Evolutionary conservation across 23 tunicate species (phyloP).

Genomic region (Ascidia mentula): DNA sequence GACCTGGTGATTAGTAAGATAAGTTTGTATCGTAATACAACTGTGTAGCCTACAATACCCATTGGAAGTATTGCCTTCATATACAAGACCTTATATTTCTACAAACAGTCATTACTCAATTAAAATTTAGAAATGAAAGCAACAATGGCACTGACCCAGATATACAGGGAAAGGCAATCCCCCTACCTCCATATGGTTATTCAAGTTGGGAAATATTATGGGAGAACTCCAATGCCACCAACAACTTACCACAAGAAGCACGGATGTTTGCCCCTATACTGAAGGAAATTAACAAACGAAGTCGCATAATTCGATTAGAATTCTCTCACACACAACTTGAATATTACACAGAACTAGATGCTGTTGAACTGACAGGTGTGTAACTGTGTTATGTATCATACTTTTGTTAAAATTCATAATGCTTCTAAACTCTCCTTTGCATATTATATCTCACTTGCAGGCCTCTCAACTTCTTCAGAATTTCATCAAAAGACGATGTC

Average conservation of each 20-base stretch:
- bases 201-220: constrained; percentile 66
- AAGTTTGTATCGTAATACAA: too few species aligned
- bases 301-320: constrained; percentile 76
- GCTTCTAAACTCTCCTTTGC: too few species aligned
- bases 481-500: neutral
- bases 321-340: constrained; percentile 70
- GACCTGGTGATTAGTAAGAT: too few species aligned
- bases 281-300: constrained; percentile 35
- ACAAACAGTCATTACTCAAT: too few species aligned
- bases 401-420: neutral
- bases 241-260: constrained; percentile 40
- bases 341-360: constrained; percentile 93
- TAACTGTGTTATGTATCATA: neutral
- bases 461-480: neutral
- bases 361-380: constrained; percentile 88
- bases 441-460: neutral
- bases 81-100: too few species aligned
- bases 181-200: constrained; percentile 38
- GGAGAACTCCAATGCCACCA: constrained; percentile 23
- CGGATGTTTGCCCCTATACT: constrained; percentile 81
- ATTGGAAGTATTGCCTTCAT: too few species aligned
- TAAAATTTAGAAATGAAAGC: constrained; percentile 21
- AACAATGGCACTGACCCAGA: constrained; percentile 37
- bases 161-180: constrained; percentile 56
- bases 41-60: too few species aligned